A percentile compares a stretch with the other conserved stretches of the same genome.
Evolutionary conservation across 2,113 vertebrate genomes (phyloP).

Genomic region (Hippoglossus stenolepis): DNA sequence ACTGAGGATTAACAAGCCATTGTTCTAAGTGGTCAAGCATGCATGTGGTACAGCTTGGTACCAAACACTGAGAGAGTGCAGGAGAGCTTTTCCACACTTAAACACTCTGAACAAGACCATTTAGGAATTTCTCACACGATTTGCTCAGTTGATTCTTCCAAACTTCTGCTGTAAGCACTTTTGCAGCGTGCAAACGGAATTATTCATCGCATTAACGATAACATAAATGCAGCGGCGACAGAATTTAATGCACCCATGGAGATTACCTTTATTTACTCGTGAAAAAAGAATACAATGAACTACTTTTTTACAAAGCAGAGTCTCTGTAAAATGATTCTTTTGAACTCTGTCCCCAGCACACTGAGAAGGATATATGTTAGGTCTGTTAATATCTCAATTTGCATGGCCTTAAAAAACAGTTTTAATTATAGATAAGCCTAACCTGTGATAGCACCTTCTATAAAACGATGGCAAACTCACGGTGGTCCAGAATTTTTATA

Average conservation of each 20-base stretch:
- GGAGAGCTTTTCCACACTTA: slow-evolving; percentile 48
- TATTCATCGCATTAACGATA: slow-evolving; percentile 81
- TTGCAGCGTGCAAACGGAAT: slow-evolving; percentile 76
- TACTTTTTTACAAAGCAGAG: slow-evolving; percentile 47
- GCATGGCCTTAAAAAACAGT: slow-evolving; percentile 77
- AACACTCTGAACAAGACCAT: slow-evolving; percentile 67
- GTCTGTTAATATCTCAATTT: slow-evolving; percentile 77
- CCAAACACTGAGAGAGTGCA: slow-evolving; percentile 26
- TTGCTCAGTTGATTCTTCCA: slow-evolving; percentile 76
- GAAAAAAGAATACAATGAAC: slow-evolving; percentile 71
- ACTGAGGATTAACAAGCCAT: slow-evolving; percentile 48
- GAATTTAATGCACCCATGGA: slow-evolving; percentile 73
- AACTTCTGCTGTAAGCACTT: slow-evolving; percentile 79
- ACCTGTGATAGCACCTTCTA: slow-evolving; percentile 64
- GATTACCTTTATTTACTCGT: slow-evolving; percentile 82
- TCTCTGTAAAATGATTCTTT: slow-evolving; percentile 68
- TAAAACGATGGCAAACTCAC: slow-evolving; percentile 39
- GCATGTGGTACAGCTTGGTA: slow-evolving; percentile 22
- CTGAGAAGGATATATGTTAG: slow-evolving; percentile 71
- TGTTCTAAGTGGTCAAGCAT: slow-evolving; percentile 63
- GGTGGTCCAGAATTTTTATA: slow-evolving; percentile 33
- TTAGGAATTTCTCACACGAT: slow-evolving; percentile 74
- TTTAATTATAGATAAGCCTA: slow-evolving; percentile 82
- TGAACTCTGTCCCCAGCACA: slow-evolving; percentile 62
- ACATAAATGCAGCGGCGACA: slow-evolving; percentile 79